Evolutionary conservation across 1,140 invertebrate genomes (phyloP), one percentile per base, ranked within the genome.

Genomic region (Aphaenogaster rudis): DNA sequence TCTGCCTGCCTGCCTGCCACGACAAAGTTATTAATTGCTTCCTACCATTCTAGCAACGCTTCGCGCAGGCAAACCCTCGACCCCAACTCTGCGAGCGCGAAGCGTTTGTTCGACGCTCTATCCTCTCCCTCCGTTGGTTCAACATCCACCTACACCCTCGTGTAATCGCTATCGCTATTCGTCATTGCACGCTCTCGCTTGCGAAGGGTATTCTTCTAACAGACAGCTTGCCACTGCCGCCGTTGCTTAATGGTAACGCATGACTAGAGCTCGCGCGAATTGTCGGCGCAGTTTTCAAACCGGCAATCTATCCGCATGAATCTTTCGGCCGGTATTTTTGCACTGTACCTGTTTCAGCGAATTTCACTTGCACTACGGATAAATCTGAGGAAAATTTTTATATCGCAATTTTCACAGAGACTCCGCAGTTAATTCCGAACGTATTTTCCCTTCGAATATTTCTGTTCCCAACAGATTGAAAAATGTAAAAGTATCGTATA

Each of bases 1-100:
- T 76, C 87, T 89, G 88, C 80, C 87, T 82, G 66, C 84, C 72
- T 76, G 88, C 87, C 89, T 92, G 90, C 93, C 92, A 94, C 91
- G 93, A 93, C 93, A 94, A 94, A 94, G 94, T 94, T 94, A 94
- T 94, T 94, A 94, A 94, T 94, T 94, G 94, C 94, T 94, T 94
- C 94, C 94, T 94, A 94, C 93, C 88, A 94, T 93, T 94, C 90
- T 84, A 88, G 85, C 72, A 76, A 87, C 85, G 61, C 61, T 69
- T 80, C 48, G 88, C 89, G 81, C 86, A 67, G 71, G 86, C 81
- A 57, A 89, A 90, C 84, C 80, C 86, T 79, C 86, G 52, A 88
- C 45, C 63, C 72, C 67, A 52, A 36, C 72, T 59, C 80, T 36
- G 72, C 28, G 69, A 36, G 42, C 82, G 54, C 54, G 33, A n/a